These are phyloP conservation scores for Hassar affinis DNA, from an alignment of 2,113 vertebrate genomes.

Conservation along the genomic window DNA sequence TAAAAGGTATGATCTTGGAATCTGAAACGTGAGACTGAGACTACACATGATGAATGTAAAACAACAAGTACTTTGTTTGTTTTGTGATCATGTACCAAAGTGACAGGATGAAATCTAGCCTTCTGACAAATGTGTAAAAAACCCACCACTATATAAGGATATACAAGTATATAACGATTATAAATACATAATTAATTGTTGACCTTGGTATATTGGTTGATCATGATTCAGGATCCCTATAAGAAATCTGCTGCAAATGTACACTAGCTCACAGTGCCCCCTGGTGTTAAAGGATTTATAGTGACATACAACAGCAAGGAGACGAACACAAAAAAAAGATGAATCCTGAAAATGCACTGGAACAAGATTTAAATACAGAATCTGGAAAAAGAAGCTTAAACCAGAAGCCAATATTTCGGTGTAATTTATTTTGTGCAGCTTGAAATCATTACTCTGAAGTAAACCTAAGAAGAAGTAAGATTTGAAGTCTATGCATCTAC, in stretches of 20 bases:
- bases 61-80: neutral
- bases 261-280: constrained; percentile 35
- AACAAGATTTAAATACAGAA: neutral
- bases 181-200: neutral
- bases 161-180: neutral
- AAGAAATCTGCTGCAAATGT: neutral
- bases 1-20: constrained; percentile 13
- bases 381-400: neutral
- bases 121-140: neutral
- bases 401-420: neutral
- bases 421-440: constrained; percentile 67
- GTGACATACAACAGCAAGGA: neutral
- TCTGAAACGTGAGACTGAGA: constrained; percentile 18
- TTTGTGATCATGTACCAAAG: neutral
- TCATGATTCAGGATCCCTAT: neutral
- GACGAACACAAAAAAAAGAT: neutral
- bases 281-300: constrained; percentile 33
- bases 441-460: constrained; percentile 56
- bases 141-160: too few relatives aligned
- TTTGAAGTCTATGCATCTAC: constrained; percentile 67
- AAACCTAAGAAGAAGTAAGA: constrained; percentile 29
- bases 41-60: neutral
- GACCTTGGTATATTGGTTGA: neutral
- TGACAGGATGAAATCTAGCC: neutral
- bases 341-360: neutral